Evolutionary conservation across 2,113 vertebrate species (phyloP), one percentile per base, ranked within the genome.

Genomic region (Chaetops frenatus): DNA sequence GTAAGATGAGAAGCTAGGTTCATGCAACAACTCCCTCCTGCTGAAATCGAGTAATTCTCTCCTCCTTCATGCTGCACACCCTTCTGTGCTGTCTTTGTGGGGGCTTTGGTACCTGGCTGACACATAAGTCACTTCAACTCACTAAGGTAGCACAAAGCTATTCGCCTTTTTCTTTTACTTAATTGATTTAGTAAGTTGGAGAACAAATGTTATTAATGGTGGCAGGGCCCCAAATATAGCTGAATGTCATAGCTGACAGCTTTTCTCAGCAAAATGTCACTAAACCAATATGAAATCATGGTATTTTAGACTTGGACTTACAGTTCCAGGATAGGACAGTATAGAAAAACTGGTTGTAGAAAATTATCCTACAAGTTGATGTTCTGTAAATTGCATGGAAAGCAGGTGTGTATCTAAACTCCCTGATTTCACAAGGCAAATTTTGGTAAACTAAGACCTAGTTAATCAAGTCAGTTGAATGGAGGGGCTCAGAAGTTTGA

Each of bases 211-310:
- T 77, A 84, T 53, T 88, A 93, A 81, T 78, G 76, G 86, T 53
- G 69, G 51, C 56, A 81, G 64, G 27, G 56, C 51, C 88, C 50
- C 83, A 74, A 74, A 91, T 92, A 86, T 47, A 88, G 72, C 22
- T 78, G 35, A 73, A 92, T 86, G 77, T 92, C 67, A 88, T 36
- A 88, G 72, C 51, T 86, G 89, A 88, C 69, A 94, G 83, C 15
- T 89, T 94, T 92, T 78, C 86, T 89, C 86, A 89, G 72, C 38
- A 88, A 94, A 92, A 86, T 86, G 44, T 92, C 83, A 94, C 69
- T 86, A 94, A 90, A 92, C 10, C 77, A 92, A 86, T 67, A 86
- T 19, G 35, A 92, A 94, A 66, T 58, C 4, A 67, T 71, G n/a
- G 69, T 86, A 71, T 84, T 94, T 95, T 78, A 86, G 80, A 60